Conservation (phyloP, 2,113 vertebrate species). For the Reinhardtius hippoglossoides region DNA sequence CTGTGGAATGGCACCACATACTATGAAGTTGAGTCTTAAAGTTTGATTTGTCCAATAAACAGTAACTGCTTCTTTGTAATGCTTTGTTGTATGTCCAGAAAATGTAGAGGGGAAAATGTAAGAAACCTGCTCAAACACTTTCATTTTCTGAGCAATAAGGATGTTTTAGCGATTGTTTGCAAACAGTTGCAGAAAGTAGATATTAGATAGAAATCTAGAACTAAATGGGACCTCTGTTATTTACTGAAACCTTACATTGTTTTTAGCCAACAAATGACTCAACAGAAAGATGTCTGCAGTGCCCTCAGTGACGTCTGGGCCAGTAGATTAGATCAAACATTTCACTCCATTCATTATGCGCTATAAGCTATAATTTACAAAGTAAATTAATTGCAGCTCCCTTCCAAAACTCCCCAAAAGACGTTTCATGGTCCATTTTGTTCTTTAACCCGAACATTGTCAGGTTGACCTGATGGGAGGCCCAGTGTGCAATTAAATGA, state of each 20-base stretch:
- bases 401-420: not conserved
- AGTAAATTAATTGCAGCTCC: not conserved
- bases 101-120: not conserved
- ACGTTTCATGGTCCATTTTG: constrained; percentile 14
- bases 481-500: constrained; percentile 17
- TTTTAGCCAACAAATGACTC: constrained; percentile 29
- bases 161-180: not conserved
- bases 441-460: constrained; percentile 18
- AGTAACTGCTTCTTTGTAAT: not conserved
- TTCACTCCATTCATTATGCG: not conserved
- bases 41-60: no score
- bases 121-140: not conserved
- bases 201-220: not conserved
- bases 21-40: no score
- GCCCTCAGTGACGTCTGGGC: not conserved
- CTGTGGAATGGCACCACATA: not conserved
- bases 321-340: not conserved
- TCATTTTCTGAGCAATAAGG: not conserved
- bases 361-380: not conserved
- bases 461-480: not conserved
- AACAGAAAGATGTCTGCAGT: constrained; percentile 10
- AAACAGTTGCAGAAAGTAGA: not conserved
- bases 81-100: not conserved
- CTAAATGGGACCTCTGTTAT: not conserved
- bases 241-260: not conserved